A percentile compares a stretch with the other conserved stretches of the same genome.
Evolutionary conservation across 2,888 invertebrate genomes (phyloP).

Genomic region (Actias luna): DNA sequence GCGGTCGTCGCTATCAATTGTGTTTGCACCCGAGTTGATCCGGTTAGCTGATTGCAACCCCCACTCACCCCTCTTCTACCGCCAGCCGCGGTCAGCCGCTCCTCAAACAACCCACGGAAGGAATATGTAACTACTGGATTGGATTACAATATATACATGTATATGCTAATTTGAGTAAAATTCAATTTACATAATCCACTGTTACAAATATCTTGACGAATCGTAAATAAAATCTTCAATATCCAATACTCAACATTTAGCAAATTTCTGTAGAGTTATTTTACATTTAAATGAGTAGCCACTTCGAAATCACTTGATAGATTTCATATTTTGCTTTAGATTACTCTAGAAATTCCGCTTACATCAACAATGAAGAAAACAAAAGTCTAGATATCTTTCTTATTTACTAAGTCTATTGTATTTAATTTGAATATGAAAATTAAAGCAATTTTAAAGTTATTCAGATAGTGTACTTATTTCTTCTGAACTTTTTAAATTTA

Average conservation of each 20-base stretch:
- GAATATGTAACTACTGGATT: constrained; percentile 10
- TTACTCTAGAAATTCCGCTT: too few species aligned
- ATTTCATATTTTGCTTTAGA: too few species aligned
- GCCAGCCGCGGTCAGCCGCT: constrained; percentile 58
- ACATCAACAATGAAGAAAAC: too few species aligned
- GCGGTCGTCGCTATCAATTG: constrained; percentile 49
- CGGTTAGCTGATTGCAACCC: constrained; percentile 75
- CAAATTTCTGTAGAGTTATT: background rate
- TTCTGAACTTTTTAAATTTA: background rate
- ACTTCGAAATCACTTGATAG: too few species aligned
- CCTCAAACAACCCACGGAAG: constrained; percentile 54
- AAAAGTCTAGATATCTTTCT: too few species aligned
- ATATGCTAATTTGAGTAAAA: background rate
- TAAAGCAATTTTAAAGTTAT: too few species aligned
- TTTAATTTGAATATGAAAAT: background rate
- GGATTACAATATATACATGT: background rate
- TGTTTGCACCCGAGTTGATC: constrained; percentile 69
- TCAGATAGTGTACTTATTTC: too few species aligned
- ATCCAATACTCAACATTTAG: background rate
- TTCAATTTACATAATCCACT: background rate
- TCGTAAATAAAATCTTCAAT: background rate
- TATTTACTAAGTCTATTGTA: background rate
- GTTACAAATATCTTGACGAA: background rate
- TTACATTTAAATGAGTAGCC: too few species aligned
- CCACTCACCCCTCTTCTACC: constrained; percentile 28